Conservation (phyloP, 2,113 vertebrate genomes). For the Paradoxurus hermaphroditus region DNA sequence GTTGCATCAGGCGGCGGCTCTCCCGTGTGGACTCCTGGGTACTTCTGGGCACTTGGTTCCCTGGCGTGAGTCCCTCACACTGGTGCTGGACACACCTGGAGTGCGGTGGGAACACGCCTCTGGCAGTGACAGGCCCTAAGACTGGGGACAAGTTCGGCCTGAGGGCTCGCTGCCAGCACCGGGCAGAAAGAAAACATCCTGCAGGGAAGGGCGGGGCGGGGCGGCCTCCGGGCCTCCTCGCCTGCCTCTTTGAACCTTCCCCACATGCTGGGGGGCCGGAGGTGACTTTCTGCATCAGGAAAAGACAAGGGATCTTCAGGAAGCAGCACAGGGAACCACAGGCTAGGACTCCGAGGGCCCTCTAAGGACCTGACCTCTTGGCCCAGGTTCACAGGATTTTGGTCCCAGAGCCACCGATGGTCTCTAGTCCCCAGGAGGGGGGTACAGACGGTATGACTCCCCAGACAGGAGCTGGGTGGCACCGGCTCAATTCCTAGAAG, state of each 20-base stretch:
- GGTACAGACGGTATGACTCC: background rate
- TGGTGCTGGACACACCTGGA: background rate
- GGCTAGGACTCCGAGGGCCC: background rate
- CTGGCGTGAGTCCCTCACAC: background rate
- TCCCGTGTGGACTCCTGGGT: background rate
- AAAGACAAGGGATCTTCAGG: background rate
- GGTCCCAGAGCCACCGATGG: background rate
- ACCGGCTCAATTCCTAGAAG: background rate
- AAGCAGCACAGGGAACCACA: background rate
- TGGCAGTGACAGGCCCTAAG: background rate
- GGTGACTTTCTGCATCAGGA: background rate
- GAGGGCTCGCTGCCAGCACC: background rate
- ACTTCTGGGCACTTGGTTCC: background rate
- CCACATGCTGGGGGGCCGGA: background rate
- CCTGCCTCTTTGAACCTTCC: background rate
- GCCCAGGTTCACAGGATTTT: background rate
- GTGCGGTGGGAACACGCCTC: background rate
- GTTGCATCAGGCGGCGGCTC: background rate
- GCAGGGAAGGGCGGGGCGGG: background rate
- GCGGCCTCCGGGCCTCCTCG: background rate
- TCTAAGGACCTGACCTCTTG: background rate
- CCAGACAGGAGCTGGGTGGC: background rate
- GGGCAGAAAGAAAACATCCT: constrained; percentile 11
- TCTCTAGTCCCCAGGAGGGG: background rate
- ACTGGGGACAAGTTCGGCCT: background rate